A percentile compares a stretch with the other conserved stretches of the same genome.
phyloP scores from a whole-genome alignment of 2,797 vertebrate genomes.

The Pseudopleuronectes americanus region DNA sequence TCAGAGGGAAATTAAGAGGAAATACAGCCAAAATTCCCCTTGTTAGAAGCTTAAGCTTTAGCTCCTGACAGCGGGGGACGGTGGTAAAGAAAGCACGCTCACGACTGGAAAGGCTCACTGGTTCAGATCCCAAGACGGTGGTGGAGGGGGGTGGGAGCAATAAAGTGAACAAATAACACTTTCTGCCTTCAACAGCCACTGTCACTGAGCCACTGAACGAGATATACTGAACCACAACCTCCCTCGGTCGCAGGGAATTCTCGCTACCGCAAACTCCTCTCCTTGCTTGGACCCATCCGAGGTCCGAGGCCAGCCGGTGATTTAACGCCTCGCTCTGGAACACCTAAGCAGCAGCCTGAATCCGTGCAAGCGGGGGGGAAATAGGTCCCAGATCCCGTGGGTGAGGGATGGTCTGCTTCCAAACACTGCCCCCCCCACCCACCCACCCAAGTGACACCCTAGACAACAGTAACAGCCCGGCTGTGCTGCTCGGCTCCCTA shows the following conservation, averaged over 20 bases:
- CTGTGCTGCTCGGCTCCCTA: slow-evolving; percentile 9
- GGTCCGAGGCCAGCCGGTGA: slow-evolving; percentile 4
- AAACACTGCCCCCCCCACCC: slow-evolving; percentile 15
- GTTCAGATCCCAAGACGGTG: slow-evolving; percentile 40
- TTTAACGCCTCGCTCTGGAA: slow-evolving; percentile 19
- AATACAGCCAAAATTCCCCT: slow-evolving; percentile 31
- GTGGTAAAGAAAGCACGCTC: slow-evolving; percentile 28
- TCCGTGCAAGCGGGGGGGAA: background rate
- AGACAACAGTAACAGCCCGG: slow-evolving; percentile 34
- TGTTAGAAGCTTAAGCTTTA: slow-evolving; percentile 20
- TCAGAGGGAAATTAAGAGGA: slow-evolving; percentile 35
- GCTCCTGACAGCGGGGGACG: slow-evolving; percentile 35
- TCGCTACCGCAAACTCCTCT: background rate
- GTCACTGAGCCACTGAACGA: slow-evolving; percentile 34
- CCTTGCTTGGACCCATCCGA: background rate
- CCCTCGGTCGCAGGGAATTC: background rate
- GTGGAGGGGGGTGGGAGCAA: slow-evolving; percentile 28
- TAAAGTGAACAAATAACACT: slow-evolving; percentile 34
- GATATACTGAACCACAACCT: slow-evolving; percentile 24
- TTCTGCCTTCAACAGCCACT: slow-evolving; percentile 30
- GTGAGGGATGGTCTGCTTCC: slow-evolving; percentile 6
- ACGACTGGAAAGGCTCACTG: slow-evolving; percentile 51
- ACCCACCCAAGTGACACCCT: background rate
- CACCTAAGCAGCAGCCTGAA: slow-evolving; percentile 13
- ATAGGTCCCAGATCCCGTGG: slow-evolving; percentile 4